Base-by-base conservation (phyloP, 2,888 invertebrate genomes). In the Pseudeuparius sepicola region DNA sequence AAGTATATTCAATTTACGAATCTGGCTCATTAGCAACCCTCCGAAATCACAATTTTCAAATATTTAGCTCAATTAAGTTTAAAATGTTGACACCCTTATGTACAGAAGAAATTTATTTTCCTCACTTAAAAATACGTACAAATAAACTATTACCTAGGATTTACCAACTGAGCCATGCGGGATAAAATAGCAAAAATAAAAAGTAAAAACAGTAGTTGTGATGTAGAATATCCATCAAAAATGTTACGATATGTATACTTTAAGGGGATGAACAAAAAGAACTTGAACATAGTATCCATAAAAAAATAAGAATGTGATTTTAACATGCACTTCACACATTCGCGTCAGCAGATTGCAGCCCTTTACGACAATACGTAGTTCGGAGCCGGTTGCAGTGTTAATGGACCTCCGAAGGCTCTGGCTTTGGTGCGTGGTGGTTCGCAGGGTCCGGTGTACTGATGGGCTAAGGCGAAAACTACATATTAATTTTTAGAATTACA, bases 361-460 rank as follows among this genome's bases (percentile, higher is more conserved):
- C 49, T 47, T 45, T 43, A 42, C 40, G 40, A 42, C 43, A 48
- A 31, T n/a, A n/a, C n/a, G n/a, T n/a, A n/a, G n/a, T n/a, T n/a
- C n/a, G n/a, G n/a, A n/a, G n/a, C n/a, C 42, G 39, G 42, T 42
- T 43, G 41, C 37, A 46, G 31, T 54, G 64, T 66, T 74, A 83
- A 75, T 83, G 82, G 65, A 82, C 82, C 72, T 85, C 84, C 57
- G 83, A 81, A 62, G 80, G 77, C 70, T 84, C 84, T 63, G 79
- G 76, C 67, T 83, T 82, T 64, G 68, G 63, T 58, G 80, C 66
- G 68, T 80, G 79, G 67, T 83, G 85, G 67, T 82, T 84, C 24
- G 80, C 79, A 66, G 81, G 79, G 67, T 84, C 84, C 61, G 81
- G 76, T 60, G 81, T 78, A 72, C 77, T 83, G 68, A 82, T 75